A percentile compares a stretch with the other conserved stretches of the same genome.
These are phyloP conservation scores for Corella eumyota DNA, from an alignment of 23 tunicate species.

Conservation along the genomic window DNA sequence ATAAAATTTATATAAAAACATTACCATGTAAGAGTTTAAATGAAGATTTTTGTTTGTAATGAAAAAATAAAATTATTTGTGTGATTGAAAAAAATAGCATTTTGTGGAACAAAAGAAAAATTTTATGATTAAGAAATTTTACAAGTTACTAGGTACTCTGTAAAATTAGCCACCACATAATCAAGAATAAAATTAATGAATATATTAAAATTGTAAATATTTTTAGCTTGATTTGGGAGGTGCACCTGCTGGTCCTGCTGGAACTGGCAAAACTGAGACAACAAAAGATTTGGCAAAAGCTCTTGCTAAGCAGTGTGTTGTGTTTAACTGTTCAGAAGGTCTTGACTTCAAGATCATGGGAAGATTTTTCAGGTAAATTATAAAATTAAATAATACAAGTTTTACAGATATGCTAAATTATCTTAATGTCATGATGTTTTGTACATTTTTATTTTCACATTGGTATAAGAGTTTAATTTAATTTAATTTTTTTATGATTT, in stretches of 20 bases:
- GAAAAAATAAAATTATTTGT: not conserved
- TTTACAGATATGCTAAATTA: not conserved
- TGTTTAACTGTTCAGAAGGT: slow-evolving; percentile 97
- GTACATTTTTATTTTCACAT: too few species aligned
- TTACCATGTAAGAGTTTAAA: not conserved
- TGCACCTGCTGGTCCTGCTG: slow-evolving; percentile 99
- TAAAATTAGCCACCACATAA: too few species aligned
- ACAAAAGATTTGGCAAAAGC: slow-evolving; percentile 99
- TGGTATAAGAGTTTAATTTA: too few species aligned
- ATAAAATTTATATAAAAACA: not conserved
- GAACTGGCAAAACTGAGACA: slow-evolving; percentile 98
- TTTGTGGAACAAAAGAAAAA: too few species aligned
- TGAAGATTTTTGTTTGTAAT: too few species aligned
- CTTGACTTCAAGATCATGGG: slow-evolving; percentile 99
- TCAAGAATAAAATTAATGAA: too few species aligned
- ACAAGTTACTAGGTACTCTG: too few species aligned
- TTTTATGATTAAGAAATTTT: too few species aligned
- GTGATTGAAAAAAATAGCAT: not conserved
- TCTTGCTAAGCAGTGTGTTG: slow-evolving; percentile 98
- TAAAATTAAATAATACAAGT: not conserved
- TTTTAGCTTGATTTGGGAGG: slow-evolving; percentile 94
- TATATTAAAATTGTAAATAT: not conserved
- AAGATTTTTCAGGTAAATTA: slow-evolving; percentile 75
- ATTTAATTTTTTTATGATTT: too few species aligned
- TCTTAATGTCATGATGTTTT: not conserved